Evolutionary conservation across 2,797 vertebrate genomes (phyloP).

Genomic region (Enteromius treurensis): DNA sequence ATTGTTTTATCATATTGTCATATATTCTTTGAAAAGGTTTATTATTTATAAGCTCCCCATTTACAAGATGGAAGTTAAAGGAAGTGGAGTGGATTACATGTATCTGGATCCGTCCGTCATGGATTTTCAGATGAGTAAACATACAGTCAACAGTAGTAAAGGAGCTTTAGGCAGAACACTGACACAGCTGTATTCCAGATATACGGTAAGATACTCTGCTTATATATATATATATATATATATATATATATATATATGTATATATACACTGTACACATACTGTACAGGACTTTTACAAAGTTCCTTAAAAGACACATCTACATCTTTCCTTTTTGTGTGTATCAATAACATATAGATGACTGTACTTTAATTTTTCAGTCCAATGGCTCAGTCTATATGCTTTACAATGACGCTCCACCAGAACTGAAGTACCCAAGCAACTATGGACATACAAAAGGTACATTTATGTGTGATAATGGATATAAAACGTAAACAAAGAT

Average conservation of each 20-base stretch:
- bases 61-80: constrained; percentile 66
- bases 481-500: not conserved
- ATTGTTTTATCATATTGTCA: not conserved
- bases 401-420: constrained; percentile 90
- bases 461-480: not conserved
- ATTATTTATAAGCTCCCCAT: constrained; percentile 89
- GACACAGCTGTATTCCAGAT: constrained; percentile 81
- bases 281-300: not conserved
- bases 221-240: not conserved
- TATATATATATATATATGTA: not conserved
- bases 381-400: constrained; percentile 78
- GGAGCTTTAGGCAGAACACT: constrained; percentile 82
- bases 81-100: constrained; percentile 86
- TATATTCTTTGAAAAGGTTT: constrained; percentile 79
- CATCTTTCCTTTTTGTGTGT: not conserved
- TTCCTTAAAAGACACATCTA: not conserved
- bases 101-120: constrained; percentile 84
- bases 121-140: constrained; percentile 80
- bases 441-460: constrained; percentile 92
- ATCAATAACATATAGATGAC: not conserved
- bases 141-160: constrained; percentile 80
- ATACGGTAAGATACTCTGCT: constrained; percentile 73
- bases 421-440: constrained; percentile 68
- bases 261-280: not conserved
- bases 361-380: constrained; percentile 69